Evolutionary conservation across 2,888 invertebrate species (phyloP).

Genomic region (Sinohyriopsis cumingii): DNA sequence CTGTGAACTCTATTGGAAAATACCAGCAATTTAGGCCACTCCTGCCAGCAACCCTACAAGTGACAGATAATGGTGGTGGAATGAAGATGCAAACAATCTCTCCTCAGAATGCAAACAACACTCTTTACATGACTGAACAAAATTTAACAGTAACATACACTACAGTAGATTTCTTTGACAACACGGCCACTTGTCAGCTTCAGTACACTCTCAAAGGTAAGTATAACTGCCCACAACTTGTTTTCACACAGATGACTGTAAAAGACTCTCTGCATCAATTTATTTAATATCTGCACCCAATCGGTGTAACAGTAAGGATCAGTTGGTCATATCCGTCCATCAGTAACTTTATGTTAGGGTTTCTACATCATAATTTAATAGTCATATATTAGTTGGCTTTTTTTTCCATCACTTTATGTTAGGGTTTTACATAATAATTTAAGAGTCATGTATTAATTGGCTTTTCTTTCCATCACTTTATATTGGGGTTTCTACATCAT

Average conservation of each 20-base stretch:
- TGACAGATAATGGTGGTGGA: slow-evolving; percentile 44
- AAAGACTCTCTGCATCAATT: too few relatives aligned
- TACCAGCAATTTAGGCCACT: slow-evolving; percentile 9
- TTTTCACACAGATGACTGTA: neutral
- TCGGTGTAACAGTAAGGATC: too few relatives aligned
- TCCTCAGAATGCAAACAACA: slow-evolving; percentile 37
- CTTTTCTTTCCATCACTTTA: too few relatives aligned
- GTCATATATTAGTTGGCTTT: too few relatives aligned
- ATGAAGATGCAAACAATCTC: slow-evolving; percentile 21
- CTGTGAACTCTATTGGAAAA: neutral
- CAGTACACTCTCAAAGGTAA: slow-evolving; percentile 35
- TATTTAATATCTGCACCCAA: too few relatives aligned
- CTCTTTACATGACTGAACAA: slow-evolving; percentile 9
- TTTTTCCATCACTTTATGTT: too few relatives aligned
- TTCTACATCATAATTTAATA: too few relatives aligned
- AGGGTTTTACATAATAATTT: too few relatives aligned
- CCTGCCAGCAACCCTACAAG: slow-evolving; percentile 14
- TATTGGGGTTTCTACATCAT: too few relatives aligned
- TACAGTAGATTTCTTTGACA: slow-evolving; percentile 96
- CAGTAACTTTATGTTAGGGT: too few relatives aligned
- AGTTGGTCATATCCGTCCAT: too few relatives aligned
- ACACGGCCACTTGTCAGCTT: slow-evolving; percentile 87
- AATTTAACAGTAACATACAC: slow-evolving; percentile 86
- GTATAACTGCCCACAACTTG: neutral
- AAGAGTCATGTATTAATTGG: too few relatives aligned